Base-by-base conservation (phyloP, 23 tunicate genomes). In the Trididemnum miniatum region DNA sequence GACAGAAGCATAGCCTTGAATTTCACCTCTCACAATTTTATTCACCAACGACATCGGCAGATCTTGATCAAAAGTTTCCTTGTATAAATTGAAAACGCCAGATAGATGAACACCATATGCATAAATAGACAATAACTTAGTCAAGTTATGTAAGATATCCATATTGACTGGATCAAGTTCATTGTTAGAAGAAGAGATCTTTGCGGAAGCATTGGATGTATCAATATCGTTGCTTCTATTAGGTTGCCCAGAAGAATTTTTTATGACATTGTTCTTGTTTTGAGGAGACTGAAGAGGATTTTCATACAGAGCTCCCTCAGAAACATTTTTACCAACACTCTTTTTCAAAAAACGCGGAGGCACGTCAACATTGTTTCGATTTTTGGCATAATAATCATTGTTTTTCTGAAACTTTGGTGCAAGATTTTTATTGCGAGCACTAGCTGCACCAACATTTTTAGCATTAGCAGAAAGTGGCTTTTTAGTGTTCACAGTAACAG, bases 101-200 rank as follows among this genome's bases (percentile, higher is more conserved):
- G 80, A 25, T 12, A 83, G 38, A 80, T 79, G 90, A 31, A 86
- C 35, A 34, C 90, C 90, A 71, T 32, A 20, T 0, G 69, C 73
- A 76, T 77, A 77, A n/a, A 76, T 60, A 1, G 80, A 35, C 31
- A 85, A 34, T 50, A 85, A 44, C 39, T 85, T 77, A 9, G 49
- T 65, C 22, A 85, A 31, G 38, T 73, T 73, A 27, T 24, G 7
- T 15, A 44, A 44, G 15, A 44, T 44, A n/a, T n/a, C n/a, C n/a
- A n/a, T n/a, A n/a, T n/a, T n/a, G n/a, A n/a, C n/a, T n/a, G n/a
- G n/a, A n/a, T n/a, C n/a, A n/a, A n/a, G n/a, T n/a, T n/a, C n/a
- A n/a, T n/a, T n/a, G n/a, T n/a, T n/a, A n/a, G n/a, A n/a, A n/a
- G n/a, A n/a, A n/a, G n/a, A n/a, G n/a, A n/a, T n/a, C n/a, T n/a